Evolutionary conservation across 2,113 vertebrate genomes (phyloP).

Genomic region (Bostrychus sinensis): DNA sequence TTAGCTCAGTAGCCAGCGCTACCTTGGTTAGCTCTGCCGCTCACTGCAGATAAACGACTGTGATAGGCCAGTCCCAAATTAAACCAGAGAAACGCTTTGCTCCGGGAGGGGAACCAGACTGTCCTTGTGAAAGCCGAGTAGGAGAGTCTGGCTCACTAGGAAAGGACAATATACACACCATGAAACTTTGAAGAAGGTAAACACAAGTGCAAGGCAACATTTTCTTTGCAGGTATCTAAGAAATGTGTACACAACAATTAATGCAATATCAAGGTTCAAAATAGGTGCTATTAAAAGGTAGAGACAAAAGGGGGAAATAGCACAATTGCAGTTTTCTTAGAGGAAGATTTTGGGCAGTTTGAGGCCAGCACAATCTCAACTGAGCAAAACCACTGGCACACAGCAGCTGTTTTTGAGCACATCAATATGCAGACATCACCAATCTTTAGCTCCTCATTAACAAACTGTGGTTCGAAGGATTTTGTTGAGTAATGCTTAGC

Average conservation of each 20-base stretch:
- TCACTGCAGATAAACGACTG: no score
- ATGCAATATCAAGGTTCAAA: slow-evolving; percentile 33
- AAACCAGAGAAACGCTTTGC: no score
- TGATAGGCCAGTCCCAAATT: no score
- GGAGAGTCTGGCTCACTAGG: no score
- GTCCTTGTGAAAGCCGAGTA: no score
- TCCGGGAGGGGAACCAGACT: no score
- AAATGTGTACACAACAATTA: slow-evolving; percentile 14
- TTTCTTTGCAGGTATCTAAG: slow-evolving; percentile 7
- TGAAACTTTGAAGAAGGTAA: not conserved
- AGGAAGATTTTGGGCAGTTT: slow-evolving; percentile 56
- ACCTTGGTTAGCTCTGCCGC: no score
- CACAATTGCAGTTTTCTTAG: slow-evolving; percentile 44
- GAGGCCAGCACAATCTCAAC: slow-evolving; percentile 45
- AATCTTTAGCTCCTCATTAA: slow-evolving; percentile 42
- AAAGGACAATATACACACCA: not conserved
- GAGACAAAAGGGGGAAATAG: slow-evolving; percentile 12
- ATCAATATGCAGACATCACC: slow-evolving; percentile 10
- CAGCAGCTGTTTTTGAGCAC: slow-evolving; percentile 37
- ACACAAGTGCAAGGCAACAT: slow-evolving; percentile 10
- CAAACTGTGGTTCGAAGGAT: slow-evolving; percentile 18
- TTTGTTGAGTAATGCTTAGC: slow-evolving; percentile 58
- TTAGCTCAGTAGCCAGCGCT: no score
- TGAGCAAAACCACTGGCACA: slow-evolving; percentile 13
- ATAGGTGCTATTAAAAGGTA: slow-evolving; percentile 42